Conservation (phyloP, 2,888 invertebrate species). For the Myathropa florea region DNA sequence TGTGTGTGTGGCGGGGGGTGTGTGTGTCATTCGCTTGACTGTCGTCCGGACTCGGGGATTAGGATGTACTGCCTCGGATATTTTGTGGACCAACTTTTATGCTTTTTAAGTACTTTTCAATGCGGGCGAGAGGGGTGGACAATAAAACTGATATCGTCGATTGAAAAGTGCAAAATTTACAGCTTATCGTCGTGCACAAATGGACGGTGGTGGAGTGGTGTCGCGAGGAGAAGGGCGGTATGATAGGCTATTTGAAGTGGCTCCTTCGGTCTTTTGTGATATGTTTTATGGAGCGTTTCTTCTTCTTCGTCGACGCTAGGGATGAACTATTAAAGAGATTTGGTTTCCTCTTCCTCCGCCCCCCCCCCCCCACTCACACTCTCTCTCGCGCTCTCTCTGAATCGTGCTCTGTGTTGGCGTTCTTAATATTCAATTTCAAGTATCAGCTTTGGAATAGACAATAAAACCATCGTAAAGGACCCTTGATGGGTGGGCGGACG, state of each 20-base stretch:
- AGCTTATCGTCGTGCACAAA: conserved; percentile 42
- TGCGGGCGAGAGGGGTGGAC: conserved; percentile 42
- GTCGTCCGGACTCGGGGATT: conserved; percentile 21
- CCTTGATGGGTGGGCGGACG: background rate
- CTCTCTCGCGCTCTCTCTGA: background rate
- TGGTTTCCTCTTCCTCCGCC: conserved; percentile 12
- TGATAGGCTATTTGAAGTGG: conserved; percentile 22
- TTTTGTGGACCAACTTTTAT: conserved; percentile 68
- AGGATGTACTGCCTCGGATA: conserved; percentile 10
- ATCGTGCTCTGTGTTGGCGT: conserved; percentile 20
- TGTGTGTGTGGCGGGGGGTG: conserved; percentile 11
- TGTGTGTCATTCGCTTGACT: background rate
- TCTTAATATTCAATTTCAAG: conserved; percentile 69
- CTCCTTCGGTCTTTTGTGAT: conserved; percentile 63
- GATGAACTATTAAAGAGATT: conserved; percentile 64
- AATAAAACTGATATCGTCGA: conserved; percentile 70
- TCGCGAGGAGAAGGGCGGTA: background rate
- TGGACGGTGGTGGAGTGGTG: background rate
- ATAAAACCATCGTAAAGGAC: conserved; percentile 66
- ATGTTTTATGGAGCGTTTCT: conserved; percentile 62
- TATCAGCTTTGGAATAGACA: conserved; percentile 63
- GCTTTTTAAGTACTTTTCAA: conserved; percentile 70
- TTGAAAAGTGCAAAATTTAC: conserved; percentile 71
- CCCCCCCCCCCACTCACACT: background rate
- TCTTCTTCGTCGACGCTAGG: background rate